A percentile compares a stretch with the other conserved stretches of the same genome.
These are phyloP conservation scores for Natrix natrix DNA, from an alignment of 2,797 vertebrate genomes.

Conservation along the genomic window DNA sequence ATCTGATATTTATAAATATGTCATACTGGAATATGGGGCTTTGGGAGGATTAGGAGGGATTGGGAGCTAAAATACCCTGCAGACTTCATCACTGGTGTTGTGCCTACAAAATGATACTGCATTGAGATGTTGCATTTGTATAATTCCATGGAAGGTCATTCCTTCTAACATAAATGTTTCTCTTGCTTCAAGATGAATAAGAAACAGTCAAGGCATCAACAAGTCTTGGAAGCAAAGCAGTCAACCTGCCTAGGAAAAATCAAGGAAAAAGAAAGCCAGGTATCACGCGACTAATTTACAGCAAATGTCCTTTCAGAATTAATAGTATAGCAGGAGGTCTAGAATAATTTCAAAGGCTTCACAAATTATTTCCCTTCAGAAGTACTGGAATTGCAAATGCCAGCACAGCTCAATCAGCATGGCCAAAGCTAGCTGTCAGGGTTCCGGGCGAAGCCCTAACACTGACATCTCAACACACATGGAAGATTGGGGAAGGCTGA, in stretches of 20 bases:
- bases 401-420: neutral
- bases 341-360: neutral
- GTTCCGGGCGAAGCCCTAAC: too few relatives aligned
- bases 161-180: constrained; percentile 22
- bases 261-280: constrained; percentile 81
- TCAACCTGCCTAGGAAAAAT: constrained; percentile 81
- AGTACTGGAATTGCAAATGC: neutral
- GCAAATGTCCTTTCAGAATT: neutral
- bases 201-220: constrained; percentile 74
- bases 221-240: constrained; percentile 86
- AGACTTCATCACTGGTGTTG: neutral
- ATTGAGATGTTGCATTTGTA: neutral
- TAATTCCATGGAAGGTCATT: neutral
- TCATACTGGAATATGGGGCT: neutral
- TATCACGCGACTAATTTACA: constrained; percentile 41
- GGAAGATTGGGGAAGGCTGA: neutral
- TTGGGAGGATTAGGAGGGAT: too few relatives aligned
- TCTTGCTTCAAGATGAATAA: constrained; percentile 75
- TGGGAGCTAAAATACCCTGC: neutral
- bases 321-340: neutral
- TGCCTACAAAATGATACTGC: neutral
- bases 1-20: neutral
- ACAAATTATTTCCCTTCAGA: neutral
- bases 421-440: neutral
- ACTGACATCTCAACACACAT: neutral